Evolutionary conservation across 2,113 vertebrate genomes (phyloP).

Genomic region (Charina bottae): DNA sequence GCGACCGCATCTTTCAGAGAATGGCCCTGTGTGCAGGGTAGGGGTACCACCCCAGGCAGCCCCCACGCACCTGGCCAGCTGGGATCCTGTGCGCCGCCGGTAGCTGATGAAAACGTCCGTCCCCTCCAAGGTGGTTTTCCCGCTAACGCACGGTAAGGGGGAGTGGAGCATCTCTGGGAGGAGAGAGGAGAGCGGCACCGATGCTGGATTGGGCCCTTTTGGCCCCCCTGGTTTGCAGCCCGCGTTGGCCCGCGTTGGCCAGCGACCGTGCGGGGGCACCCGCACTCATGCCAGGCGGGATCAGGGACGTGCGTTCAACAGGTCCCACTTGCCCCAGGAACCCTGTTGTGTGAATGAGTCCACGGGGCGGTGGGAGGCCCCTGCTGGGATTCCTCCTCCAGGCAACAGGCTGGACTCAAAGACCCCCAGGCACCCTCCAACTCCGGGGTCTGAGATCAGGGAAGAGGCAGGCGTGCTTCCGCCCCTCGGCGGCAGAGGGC

Average conservation of each 20-base stretch:
- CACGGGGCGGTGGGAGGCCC: background rate
- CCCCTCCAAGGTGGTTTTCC: conserved; percentile 73
- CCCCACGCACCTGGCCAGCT: conserved; percentile 89
- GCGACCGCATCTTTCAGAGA: background rate
- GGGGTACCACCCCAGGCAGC: accelerated
- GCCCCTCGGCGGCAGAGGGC: no score
- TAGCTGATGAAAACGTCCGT: conserved; percentile 98
- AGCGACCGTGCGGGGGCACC: background rate
- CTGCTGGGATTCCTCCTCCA: background rate
- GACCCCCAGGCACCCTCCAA: background rate
- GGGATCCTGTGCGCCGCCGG: conserved; percentile 89
- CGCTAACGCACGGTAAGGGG: conserved; percentile 69
- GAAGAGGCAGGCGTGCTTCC: background rate
- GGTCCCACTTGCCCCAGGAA: background rate
- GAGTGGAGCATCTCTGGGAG: conserved; percentile 78
- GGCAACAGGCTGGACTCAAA: background rate
- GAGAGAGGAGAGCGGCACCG: background rate
- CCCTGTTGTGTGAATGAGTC: background rate
- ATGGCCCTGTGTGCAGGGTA: no score
- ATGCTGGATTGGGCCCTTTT: background rate
- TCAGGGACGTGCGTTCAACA: background rate
- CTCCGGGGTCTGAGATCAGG: background rate
- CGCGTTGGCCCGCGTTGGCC: background rate
- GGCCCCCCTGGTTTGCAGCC: background rate
- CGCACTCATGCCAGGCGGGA: no score